These are phyloP conservation scores for Drosophila setifemur DNA, from an alignment of 1,140 invertebrate genomes.

Conservation along the genomic window DNA sequence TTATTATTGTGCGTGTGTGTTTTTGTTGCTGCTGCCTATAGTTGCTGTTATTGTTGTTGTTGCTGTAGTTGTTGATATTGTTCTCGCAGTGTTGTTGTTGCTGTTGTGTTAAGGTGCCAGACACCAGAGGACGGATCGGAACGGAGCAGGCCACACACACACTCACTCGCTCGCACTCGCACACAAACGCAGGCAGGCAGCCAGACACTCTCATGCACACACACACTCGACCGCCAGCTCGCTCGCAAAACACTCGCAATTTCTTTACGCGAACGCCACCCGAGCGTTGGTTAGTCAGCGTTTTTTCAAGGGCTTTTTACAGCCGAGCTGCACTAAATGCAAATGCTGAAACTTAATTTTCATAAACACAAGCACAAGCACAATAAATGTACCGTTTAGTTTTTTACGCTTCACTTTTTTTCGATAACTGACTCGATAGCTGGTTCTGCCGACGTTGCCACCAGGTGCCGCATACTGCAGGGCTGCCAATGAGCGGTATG, in stretches of 20 bases:
- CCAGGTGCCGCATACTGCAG: background rate
- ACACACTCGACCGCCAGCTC: no score
- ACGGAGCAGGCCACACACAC: constrained; percentile 20
- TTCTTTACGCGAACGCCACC: constrained; percentile 27
- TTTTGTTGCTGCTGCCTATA: constrained; percentile 19
- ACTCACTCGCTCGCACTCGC: background rate
- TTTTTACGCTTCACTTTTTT: constrained; percentile 78
- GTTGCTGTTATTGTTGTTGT: constrained; percentile 30
- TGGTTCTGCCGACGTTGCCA: background rate
- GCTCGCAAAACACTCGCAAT: constrained; percentile 15
- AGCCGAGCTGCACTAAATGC: constrained; percentile 42
- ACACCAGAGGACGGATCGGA: constrained; percentile 45
- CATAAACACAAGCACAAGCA: constrained; percentile 60
- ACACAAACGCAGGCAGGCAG: constrained; percentile 17
- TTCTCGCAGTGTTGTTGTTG: constrained; percentile 20
- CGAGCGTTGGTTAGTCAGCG: constrained; percentile 31
- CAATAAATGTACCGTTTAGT: constrained; percentile 49
- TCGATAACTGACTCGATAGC: constrained; percentile 20
- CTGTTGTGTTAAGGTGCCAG: constrained; percentile 41
- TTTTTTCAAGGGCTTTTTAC: constrained; percentile 6
- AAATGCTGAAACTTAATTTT: constrained; percentile 42
- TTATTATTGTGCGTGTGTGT: constrained; percentile 68
- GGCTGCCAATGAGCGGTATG: no score
- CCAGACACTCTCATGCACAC: constrained; percentile 6
- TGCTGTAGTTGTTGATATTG: constrained; percentile 16